Percentiles rank a stretch among this genome's conserved stretches.
Evolutionary conservation across 1,140 invertebrate genomes (phyloP).

Genomic region (Ips nitidus): DNA sequence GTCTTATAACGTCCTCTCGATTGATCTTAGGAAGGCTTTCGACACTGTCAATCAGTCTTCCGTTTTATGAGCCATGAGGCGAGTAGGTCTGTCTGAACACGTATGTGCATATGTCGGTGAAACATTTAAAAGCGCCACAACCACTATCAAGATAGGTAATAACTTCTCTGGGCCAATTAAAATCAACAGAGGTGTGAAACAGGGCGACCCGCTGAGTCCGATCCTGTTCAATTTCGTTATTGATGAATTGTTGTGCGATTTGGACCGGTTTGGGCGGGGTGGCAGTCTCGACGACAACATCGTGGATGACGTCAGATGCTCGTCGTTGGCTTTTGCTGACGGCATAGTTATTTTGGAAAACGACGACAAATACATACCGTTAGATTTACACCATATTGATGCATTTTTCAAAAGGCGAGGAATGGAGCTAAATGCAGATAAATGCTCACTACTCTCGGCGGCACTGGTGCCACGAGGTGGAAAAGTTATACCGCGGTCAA

Average conservation of each 20-base stretch:
- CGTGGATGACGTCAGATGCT: background rate
- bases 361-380: background rate
- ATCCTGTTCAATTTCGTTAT: too few species aligned
- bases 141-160: slow-evolving; percentile 1
- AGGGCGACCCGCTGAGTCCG: too few species aligned
- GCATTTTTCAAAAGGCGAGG: background rate
- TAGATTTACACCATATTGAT: background rate
- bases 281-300: background rate
- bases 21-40: too few species aligned
- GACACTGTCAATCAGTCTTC: too few species aligned
- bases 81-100: background rate
- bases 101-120: background rate
- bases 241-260: too few species aligned
- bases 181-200: too few species aligned
- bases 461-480: background rate
- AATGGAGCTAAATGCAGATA: background rate
- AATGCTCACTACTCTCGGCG: background rate
- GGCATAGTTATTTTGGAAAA: background rate
- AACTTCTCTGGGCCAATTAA: background rate
- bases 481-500: background rate
- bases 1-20: background rate
- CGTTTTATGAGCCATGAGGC: background rate
- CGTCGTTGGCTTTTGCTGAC: background rate
- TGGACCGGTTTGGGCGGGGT: background rate
- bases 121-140: background rate